phyloP scores from a whole-genome alignment of 30 jellyfish, hydroid and myxozoan genomes.

The Aurelia coerulea region DNA sequence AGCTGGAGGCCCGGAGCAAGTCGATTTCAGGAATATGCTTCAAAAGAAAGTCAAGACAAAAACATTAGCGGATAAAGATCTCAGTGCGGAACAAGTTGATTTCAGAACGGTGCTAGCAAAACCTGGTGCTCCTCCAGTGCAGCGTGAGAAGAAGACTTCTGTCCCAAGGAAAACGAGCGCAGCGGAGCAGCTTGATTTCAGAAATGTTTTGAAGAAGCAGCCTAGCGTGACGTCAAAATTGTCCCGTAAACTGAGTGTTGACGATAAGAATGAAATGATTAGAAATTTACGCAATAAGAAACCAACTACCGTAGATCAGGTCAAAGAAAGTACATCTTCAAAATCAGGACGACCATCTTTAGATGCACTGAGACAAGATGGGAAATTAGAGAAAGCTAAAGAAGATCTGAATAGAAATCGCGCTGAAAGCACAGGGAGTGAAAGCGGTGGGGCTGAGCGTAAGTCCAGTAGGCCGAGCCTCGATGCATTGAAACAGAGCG shows the following conservation, averaged over 20 bases:
- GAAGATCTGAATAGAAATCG: slow-evolving; percentile 41
- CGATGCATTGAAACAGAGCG: slow-evolving; percentile 73
- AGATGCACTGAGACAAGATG: slow-evolving; percentile 52
- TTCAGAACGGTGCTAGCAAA: slow-evolving; percentile 86
- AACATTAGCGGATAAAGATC: slow-evolving; percentile 77
- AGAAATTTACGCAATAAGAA: slow-evolving; percentile 37
- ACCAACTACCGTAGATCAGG: slow-evolving; percentile 1
- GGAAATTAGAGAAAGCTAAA: slow-evolving; percentile 53
- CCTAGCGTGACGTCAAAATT: slow-evolving; percentile 42
- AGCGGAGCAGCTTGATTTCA: slow-evolving; percentile 93
- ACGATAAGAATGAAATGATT: slow-evolving; percentile 48
- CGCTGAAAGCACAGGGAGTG: slow-evolving; percentile 50
- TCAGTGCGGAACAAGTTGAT: slow-evolving; percentile 93
- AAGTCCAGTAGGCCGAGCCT: slow-evolving; percentile 62
- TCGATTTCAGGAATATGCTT: slow-evolving; percentile 85
- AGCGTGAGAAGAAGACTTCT: slow-evolving; percentile 50
- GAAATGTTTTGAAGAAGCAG: slow-evolving; percentile 80
- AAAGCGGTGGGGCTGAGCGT: slow-evolving; percentile 25
- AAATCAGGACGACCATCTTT: slow-evolving; percentile 58
- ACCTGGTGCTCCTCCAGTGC: slow-evolving; percentile 58
- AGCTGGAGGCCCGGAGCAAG: slow-evolving; percentile 82
- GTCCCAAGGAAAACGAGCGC: slow-evolving; percentile 37
- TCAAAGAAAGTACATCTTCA: slow-evolving; percentile 5
- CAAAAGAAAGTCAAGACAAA: slow-evolving; percentile 73
- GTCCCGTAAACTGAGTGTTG: slow-evolving; percentile 47